These are phyloP conservation scores for Gymnobelideus leadbeateri DNA, from an alignment of 2,113 vertebrate genomes.

Conservation along the genomic window DNA sequence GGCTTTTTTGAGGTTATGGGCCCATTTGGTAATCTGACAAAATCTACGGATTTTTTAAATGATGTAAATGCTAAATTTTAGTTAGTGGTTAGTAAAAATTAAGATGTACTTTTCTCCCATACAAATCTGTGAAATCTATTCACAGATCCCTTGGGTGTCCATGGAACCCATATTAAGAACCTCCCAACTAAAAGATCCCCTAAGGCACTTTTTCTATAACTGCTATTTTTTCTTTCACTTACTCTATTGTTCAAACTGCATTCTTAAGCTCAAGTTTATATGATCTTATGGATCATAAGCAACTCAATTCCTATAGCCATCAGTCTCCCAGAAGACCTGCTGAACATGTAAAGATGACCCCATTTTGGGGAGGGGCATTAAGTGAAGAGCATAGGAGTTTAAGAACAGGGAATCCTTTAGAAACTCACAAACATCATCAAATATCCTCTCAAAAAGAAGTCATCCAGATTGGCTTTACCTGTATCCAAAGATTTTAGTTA, in stretches of 20 bases:
- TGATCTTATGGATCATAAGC: not conserved
- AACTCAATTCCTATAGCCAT: not conserved
- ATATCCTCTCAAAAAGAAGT: not conserved
- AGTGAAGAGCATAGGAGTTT: not conserved
- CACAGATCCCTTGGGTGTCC: not conserved
- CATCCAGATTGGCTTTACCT: not conserved
- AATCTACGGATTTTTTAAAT: not conserved
- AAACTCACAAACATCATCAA: not conserved
- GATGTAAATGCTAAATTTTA: not conserved
- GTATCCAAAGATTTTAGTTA: not conserved
- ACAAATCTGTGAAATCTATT: not conserved
- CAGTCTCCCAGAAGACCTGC: not conserved
- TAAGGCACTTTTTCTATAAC: not conserved
- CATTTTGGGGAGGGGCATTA: not conserved
- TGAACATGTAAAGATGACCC: not conserved
- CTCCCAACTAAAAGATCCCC: not conserved
- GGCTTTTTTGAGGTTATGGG: not conserved
- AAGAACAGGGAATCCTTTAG: not conserved
- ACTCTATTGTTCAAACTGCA: not conserved
- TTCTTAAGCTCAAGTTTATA: not conserved
- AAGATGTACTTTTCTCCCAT: not conserved
- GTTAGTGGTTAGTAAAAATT: not conserved
- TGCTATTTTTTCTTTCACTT: not conserved
- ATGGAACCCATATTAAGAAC: not conserved
- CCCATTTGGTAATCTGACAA: not conserved